phyloP scores from a whole-genome alignment of 2,113 vertebrate genomes.

The Notarius lentiginosus region DNA sequence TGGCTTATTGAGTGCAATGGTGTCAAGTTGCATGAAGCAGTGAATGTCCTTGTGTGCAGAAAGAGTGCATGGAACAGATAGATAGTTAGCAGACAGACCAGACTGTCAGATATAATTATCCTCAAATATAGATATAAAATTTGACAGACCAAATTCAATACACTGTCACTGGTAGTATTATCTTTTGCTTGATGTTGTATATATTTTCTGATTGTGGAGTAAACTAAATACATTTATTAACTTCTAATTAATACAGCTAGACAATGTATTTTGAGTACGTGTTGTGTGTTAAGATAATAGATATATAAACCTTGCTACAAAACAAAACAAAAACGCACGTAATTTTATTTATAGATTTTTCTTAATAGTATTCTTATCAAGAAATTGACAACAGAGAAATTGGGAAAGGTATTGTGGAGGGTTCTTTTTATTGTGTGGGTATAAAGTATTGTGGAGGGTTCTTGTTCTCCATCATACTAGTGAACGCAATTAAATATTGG shows the following conservation, averaged over 20 bases:
- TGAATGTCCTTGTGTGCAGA: slow-evolving; percentile 27
- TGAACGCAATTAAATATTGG: too few relatives aligned
- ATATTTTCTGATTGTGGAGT: background rate
- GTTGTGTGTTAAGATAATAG: background rate
- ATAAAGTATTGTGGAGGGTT: too few relatives aligned
- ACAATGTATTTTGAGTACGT: background rate
- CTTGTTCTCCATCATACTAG: too few relatives aligned
- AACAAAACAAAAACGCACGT: background rate
- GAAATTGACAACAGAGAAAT: background rate
- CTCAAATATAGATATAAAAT: background rate
- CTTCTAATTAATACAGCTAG: background rate
- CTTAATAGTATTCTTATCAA: background rate
- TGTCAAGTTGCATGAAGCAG: slow-evolving; percentile 48
- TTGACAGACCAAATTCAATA: background rate
- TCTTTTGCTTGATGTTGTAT: background rate
- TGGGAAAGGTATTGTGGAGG: background rate
- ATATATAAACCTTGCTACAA: background rate
- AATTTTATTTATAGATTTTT: background rate
- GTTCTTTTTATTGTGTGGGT: too few relatives aligned
- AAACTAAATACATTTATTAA: background rate
- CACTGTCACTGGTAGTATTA: background rate
- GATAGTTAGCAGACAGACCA: slow-evolving; percentile 14
- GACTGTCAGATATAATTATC: slow-evolving; percentile 6
- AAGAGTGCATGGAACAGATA: background rate
- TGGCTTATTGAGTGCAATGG: slow-evolving; percentile 42